Evolutionary conservation across 2,113 vertebrate genomes (phyloP).

Genomic region (Rana temporaria): DNA sequence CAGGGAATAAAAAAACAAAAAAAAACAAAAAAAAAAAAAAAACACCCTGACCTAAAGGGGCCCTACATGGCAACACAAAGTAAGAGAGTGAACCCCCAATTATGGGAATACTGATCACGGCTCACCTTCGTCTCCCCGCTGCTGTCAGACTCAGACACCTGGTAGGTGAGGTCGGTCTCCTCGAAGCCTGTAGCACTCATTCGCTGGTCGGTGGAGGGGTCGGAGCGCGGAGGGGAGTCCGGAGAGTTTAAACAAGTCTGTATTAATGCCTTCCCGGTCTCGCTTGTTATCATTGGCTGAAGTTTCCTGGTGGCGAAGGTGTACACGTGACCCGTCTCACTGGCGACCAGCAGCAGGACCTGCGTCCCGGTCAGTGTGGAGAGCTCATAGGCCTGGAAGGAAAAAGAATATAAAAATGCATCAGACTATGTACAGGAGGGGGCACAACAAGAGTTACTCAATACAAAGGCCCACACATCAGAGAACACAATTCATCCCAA

Average conservation of each 20-base stretch:
- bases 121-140: constrained; percentile 95
- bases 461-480: too few species aligned
- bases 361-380: constrained; percentile 97
- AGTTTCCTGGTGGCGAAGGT: constrained; percentile 97
- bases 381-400: constrained; percentile 89
- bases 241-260: constrained; percentile 99
- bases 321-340: constrained; percentile 97
- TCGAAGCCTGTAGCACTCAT: constrained; percentile 99
- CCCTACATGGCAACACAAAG: too few species aligned
- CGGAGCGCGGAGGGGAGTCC: constrained; percentile 92
- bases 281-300: constrained; percentile 99
- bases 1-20: too few species aligned
- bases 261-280: constrained; percentile 97
- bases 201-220: constrained; percentile 96
- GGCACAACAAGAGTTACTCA: too few species aligned
- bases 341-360: constrained; percentile 95
- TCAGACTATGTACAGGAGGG: too few species aligned
- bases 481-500: too few species aligned
- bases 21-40: too few species aligned
- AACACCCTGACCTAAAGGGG: too few species aligned
- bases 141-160: constrained; percentile 97
- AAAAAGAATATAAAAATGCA: not conserved
- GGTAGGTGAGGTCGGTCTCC: constrained; percentile 98
- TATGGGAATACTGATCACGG: not conserved
- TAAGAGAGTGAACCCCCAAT: too few species aligned